Conservation (phyloP, 2,888 invertebrate genomes). For the Thymelicus lineola region DNA sequence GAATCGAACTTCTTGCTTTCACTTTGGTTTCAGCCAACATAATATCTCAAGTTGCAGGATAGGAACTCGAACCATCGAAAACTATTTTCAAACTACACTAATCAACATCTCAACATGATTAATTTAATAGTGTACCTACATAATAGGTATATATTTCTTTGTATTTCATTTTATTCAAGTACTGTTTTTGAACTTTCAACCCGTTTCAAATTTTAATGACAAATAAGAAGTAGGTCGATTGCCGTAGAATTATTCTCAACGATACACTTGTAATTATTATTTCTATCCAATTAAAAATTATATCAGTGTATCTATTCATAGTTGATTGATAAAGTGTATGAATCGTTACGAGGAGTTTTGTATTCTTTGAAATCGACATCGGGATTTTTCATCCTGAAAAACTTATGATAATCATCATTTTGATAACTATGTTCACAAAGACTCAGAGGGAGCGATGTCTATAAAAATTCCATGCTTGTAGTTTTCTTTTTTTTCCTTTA, state of each 20-base stretch:
- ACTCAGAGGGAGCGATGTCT: no score
- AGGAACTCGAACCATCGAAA: no score
- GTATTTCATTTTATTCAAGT: conserved; percentile 1
- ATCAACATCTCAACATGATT: no score
- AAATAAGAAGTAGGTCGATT: conserved; percentile 6
- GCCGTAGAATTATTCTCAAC: background rate
- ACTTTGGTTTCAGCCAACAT: no score
- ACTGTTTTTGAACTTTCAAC: background rate
- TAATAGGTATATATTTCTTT: background rate
- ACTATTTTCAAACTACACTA: no score
- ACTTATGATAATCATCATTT: no score
- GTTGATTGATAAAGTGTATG: background rate
- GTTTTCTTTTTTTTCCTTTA: no score
- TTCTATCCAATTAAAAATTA: conserved; percentile 1
- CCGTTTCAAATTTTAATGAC: background rate
- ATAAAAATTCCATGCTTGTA: no score
- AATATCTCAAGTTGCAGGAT: no score
- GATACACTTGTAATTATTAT: background rate
- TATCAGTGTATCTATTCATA: background rate
- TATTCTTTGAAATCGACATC: background rate
- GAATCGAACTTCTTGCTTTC: no score
- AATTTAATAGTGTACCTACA: background rate
- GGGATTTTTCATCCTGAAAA: no score
- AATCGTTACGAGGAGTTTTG: background rate
- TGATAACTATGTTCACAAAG: no score